Base-by-base conservation (phyloP, 2,113 vertebrate species). In the Phoenicopterus ruber region DNA sequence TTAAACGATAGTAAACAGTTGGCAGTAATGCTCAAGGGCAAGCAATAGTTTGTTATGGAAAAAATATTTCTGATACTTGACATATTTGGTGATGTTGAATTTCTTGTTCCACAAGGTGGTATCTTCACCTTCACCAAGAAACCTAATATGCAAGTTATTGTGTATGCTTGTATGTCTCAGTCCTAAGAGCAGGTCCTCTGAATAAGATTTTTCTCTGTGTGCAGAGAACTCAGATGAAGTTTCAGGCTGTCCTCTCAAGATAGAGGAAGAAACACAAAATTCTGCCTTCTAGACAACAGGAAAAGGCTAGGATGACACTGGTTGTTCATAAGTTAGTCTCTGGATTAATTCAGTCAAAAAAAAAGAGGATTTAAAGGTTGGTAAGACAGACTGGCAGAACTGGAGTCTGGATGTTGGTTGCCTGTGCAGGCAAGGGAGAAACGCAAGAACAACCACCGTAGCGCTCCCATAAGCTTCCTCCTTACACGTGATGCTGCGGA, bases 401-500 rank as follows among this genome's bases (percentile, higher is more conserved):
- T 59, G 46, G 31, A 54, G 10, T 12, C 52, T 47, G 47, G 47
- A 17, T 70, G 26, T 50, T 81, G 2, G 4, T 17, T 52, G 32
- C 10, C 38, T 67, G n/a, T 36, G n/a, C 49, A 52, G 44, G 11
- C 57, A 40, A 76, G 26, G 46, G 52, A 7, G 52, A 61, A 44
- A 65, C 10, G 14, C 36, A 36, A 3, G 3, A 57, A 46, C n/a
- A 55, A 29, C 46, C 40, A 3, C 26, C 2, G 1, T 15, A 4
- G 5, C 4, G 4, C 14, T 72, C 7, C 71, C 31, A 4, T 15
- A 25, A 78, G 61, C 29, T 50, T 40, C 42, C 55, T 74, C 38
- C 36, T 88, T 44, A 28, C 8, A 1, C 0, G 0, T 13, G 12
- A 6, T 11, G 16, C 54, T 88, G 57, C 3, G 3, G 54, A 5